Evolutionary conservation across 2,888 invertebrate genomes (phyloP).

Genomic region (Lasioglossum pauxillum): DNA sequence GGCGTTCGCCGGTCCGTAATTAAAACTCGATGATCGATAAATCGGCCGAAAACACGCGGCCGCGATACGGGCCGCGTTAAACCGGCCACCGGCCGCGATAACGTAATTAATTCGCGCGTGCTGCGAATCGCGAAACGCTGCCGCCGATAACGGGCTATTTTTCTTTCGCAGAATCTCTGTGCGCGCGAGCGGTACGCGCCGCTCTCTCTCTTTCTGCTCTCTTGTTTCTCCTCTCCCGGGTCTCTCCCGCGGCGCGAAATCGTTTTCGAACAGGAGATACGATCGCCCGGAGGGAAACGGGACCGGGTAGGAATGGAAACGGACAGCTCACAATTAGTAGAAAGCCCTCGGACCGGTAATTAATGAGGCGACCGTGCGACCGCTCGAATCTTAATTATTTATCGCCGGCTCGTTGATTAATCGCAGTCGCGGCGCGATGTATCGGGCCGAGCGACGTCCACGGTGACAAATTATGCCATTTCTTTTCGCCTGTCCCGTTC

Average conservation of each 20-base stretch:
- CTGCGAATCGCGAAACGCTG: conserved; percentile 21
- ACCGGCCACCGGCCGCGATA: conserved; percentile 41
- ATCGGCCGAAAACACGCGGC: conserved; percentile 43
- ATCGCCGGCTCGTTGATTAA: conserved; percentile 73
- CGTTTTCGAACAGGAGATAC: conserved; percentile 27
- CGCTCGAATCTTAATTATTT: conserved; percentile 73
- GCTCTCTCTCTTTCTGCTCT: not conserved
- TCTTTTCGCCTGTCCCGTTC: conserved; percentile 49
- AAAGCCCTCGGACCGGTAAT: conserved; percentile 67
- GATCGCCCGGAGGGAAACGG: conserved; percentile 26
- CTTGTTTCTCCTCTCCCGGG: not conserved
- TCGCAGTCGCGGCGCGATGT: conserved; percentile 66
- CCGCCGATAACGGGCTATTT: conserved; percentile 54
- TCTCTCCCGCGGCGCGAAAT: conserved; percentile 8
- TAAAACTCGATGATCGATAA: conserved; percentile 57
- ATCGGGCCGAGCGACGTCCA: conserved; percentile 62
- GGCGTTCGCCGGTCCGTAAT: conserved; percentile 18
- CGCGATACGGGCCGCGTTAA: conserved; percentile 28
- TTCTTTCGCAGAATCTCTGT: conserved; percentile 27
- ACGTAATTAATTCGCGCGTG: conserved; percentile 60
- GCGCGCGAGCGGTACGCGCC: no score
- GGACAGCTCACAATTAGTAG: conserved; percentile 62
- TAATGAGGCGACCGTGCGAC: conserved; percentile 66
- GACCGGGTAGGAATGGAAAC: conserved; percentile 18
- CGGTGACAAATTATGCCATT: conserved; percentile 69